Base-by-base conservation (phyloP, 2,888 invertebrate genomes). In the Latrodectus elegans region DNA sequence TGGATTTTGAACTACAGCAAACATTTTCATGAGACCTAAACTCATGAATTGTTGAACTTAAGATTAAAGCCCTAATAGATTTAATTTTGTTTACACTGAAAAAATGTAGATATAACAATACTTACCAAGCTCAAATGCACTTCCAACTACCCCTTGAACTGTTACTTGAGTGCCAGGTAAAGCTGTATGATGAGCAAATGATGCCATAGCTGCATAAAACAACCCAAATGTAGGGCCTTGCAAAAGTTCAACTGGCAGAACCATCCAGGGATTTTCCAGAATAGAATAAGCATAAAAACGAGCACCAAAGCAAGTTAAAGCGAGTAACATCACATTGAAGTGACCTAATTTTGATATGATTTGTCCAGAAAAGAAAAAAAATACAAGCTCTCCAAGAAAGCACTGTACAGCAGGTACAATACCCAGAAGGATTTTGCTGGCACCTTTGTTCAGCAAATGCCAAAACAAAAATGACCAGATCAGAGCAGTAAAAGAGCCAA, bases 141-240 rank as follows among this genome's bases (percentile, higher is more conserved):
- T 96, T 15, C 97, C 96, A 53, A 97, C 95, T 68, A 97, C 92
- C 80, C 97, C 97, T 94, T 96, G 96, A 91, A 97, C 95, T 15
- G 97, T 97, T 0, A 96, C 96, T 77, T 89, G 88, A 67, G 88
- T 88, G 8, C 89, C 89, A 15, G 79, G 79, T 22, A 88, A 77
- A 52, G 89, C 88, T 73, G 84, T 70, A 22, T 71, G 26, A 67
- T 88, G 85, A 12, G 88, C 89, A 83, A 89, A 89, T 4, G 85
- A 83, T 8, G 90, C 88, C 90, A 90, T 90, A 1, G 84, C 84
- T 14, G 90, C 94, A 91, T 97, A 97, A 91, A 96, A 96, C 91
- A 97, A 94, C 26, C 97, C 97, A 92, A 96, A 96, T 0, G 97
- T 97, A 38, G 97, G 93, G 0, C 98, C 97, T 92, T 98, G 97